Percentiles rank a stretch among this genome's conserved stretches.
phyloP scores from a whole-genome alignment of 2,888 invertebrate species.

The Watsonalla binaria region DNA sequence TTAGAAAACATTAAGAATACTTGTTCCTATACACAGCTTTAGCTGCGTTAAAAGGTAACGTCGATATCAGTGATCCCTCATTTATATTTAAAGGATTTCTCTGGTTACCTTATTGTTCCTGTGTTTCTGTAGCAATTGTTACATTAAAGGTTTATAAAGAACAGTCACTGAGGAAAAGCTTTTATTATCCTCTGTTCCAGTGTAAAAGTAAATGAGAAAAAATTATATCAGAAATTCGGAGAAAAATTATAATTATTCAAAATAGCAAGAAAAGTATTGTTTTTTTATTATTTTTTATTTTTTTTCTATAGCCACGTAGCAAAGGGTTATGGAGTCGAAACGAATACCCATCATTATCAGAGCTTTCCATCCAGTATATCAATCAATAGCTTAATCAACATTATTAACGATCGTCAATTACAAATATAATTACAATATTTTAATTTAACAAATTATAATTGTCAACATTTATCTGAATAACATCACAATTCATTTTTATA shows the following conservation, averaged over 20 bases:
- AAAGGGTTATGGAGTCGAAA: neutral
- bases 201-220: too few species aligned
- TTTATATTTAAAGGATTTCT: slow-evolving; percentile 52
- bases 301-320: too few species aligned
- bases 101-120: neutral
- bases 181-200: too few species aligned
- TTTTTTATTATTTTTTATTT: too few species aligned
- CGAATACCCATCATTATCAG: slow-evolving; percentile 7
- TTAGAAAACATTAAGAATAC: slow-evolving; percentile 36
- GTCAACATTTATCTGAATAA: slow-evolving; percentile 64
- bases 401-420: slow-evolving; percentile 40
- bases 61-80: slow-evolving; percentile 59
- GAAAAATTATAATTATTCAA: too few species aligned
- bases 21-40: slow-evolving; percentile 51
- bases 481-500: slow-evolving; percentile 71
- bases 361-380: slow-evolving; percentile 8
- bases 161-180: too few species aligned
- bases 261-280: too few species aligned
- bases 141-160: too few species aligned
- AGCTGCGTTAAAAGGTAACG: slow-evolving; percentile 32
- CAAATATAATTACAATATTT: slow-evolving; percentile 37
- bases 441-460: slow-evolving; percentile 65
- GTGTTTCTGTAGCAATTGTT: neutral
- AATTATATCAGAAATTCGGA: too few species aligned
- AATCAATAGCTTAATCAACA: slow-evolving; percentile 27